Base-by-base conservation (phyloP, 2,888 invertebrate genomes). In the Achlya flavicornis region DNA sequence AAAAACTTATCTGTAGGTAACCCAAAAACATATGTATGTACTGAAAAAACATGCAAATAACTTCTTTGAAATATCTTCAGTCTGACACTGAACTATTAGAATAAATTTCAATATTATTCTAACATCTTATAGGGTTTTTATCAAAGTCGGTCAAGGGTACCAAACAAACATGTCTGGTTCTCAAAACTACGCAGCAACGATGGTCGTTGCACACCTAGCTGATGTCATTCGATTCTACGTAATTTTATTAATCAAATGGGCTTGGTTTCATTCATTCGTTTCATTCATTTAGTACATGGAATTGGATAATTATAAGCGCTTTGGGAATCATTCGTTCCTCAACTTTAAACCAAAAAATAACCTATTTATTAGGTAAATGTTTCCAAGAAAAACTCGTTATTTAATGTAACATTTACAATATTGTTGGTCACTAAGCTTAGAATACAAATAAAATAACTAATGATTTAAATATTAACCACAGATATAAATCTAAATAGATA, bases 181-280 rank as follows among this genome's bases (percentile, higher is more conserved):
- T 53, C 10, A n/a, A 53, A 53, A 53, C 19, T 53, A 53, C 53
- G 53, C 53, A 53, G 19, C 10, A 19, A 53, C 19, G 11, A 19
- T 57, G 58, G 16, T 33, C 35, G 19, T 41, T 48, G 33, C 63
- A 46, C 58, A 33, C 63, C 63, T 35, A 58, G 58, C 16, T 63
- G 63, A 63, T 63, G 63, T 63, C 63, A 63, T 58, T 41, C 19
- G 19, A 53, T 53, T 53, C 53, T 4, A 10, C 41, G 60, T 60
- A 41, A 43, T 26, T 60, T 33, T 19, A 58, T n/a, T 60, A 43
- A 60, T 60, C 43, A 41, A 43, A 43, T 41, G 19, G 60, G 41
- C 38, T 59, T 35, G 58, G 58, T 63, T 61, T 53, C 67, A 65
- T 67, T 67, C 67, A 65, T 61, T 67, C 60, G 58, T 62, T 64